These are phyloP conservation scores for Amazona vittata DNA, from an alignment of 2,113 vertebrate genomes.

Conservation along the genomic window DNA sequence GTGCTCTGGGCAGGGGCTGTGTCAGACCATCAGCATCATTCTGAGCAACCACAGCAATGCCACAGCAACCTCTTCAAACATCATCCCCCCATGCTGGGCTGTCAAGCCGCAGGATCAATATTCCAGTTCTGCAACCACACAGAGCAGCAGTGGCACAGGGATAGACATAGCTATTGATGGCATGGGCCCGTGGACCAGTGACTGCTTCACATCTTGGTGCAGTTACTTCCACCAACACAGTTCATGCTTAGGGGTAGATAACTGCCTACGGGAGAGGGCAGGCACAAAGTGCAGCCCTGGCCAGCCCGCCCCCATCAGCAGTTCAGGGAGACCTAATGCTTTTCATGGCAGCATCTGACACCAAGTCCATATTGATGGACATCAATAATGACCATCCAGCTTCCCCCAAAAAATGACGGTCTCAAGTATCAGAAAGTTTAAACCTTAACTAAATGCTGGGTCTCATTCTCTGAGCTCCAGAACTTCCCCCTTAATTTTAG, in stretches of 20 bases:
- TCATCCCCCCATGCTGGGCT: background rate
- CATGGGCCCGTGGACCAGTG: rapidly evolving
- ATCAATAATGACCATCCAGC: background rate
- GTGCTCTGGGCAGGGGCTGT: background rate
- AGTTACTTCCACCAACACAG: too few relatives aligned
- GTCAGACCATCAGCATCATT: background rate
- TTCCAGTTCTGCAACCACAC: background rate
- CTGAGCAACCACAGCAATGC: rapidly evolving
- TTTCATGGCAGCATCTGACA: background rate
- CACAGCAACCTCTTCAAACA: too few relatives aligned
- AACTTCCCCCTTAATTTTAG: background rate
- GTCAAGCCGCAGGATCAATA: rapidly evolving
- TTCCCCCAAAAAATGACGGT: background rate
- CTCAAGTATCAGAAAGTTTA: background rate
- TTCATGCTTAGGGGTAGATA: rapidly evolving
- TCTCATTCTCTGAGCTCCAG: background rate
- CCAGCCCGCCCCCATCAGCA: background rate
- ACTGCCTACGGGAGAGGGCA: background rate
- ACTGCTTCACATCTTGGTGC: rapidly evolving
- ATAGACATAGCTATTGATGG: rapidly evolving
- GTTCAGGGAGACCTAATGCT: background rate
- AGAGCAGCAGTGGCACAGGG: background rate
- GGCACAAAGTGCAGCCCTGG: background rate
- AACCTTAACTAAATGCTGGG: background rate
- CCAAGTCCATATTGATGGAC: background rate